phyloP scores from a whole-genome alignment of 2,797 vertebrate genomes.

The Astyanax mexicanus region DNA sequence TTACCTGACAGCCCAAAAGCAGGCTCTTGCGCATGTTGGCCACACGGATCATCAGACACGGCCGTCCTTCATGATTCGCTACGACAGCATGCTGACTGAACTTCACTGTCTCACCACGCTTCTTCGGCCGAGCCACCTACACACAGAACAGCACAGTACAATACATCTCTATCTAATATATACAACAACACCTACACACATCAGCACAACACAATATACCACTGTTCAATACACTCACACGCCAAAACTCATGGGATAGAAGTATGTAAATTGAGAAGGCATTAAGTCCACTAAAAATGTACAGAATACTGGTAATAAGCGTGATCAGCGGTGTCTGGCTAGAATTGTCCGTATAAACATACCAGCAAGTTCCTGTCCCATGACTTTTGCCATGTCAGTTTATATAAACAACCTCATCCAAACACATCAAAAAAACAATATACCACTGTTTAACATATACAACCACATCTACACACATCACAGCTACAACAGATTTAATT shows the following conservation, averaged over 20 bases:
- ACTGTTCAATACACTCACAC: too few species aligned
- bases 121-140: constrained; percentile 92
- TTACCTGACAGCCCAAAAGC: constrained; percentile 93
- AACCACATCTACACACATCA: neutral
- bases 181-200: constrained; percentile 72
- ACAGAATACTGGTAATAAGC: too few species aligned
- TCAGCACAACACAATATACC: neutral
- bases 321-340: too few species aligned
- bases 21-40: constrained; percentile 98
- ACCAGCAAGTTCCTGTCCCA: too few species aligned
- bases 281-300: too few species aligned
- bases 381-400: too few species aligned
- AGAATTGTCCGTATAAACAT: too few species aligned
- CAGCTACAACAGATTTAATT: neutral
- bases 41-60: constrained; percentile 94
- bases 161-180: neutral
- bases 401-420: too few species aligned
- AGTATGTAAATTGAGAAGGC: too few species aligned
- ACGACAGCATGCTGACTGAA: constrained; percentile 95
- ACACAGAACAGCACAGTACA: neutral
- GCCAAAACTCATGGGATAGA: too few species aligned
- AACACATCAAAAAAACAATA: too few species aligned
- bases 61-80: constrained; percentile 85
- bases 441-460: neutral
- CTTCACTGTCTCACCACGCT: constrained; percentile 92